phyloP scores from a whole-genome alignment of 2,888 invertebrate species.

The Heliconius erato region DNA sequence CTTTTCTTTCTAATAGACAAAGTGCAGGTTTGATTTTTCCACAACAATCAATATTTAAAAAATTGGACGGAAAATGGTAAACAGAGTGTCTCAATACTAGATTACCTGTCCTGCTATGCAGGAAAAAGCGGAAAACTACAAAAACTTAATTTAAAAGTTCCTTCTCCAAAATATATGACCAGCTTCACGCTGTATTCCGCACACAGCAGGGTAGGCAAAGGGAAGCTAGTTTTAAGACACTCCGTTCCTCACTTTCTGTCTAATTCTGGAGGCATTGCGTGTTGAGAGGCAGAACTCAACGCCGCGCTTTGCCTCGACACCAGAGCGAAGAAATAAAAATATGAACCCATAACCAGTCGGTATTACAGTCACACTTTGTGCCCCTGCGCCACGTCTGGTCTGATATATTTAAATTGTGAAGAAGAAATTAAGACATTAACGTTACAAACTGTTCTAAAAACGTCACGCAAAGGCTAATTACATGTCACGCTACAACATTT shows the following conservation, averaged over 20 bases:
- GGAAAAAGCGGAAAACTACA: not conserved
- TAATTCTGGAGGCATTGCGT: too few species aligned
- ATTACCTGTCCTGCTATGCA: not conserved
- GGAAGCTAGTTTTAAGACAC: too few species aligned
- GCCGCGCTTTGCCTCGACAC: too few species aligned
- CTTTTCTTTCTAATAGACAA: not conserved
- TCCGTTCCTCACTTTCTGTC: too few species aligned
- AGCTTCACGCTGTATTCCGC: too few species aligned
- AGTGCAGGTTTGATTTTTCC: not conserved
- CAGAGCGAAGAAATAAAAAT: too few species aligned
- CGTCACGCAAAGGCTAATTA: slow-evolving; percentile 22
- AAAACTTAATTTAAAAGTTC: not conserved
- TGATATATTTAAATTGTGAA: not conserved
- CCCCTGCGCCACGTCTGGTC: too few species aligned
- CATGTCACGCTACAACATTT: slow-evolving; percentile 8
- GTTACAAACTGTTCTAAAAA: not conserved
- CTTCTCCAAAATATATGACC: too few species aligned
- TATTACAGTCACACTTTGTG: too few species aligned
- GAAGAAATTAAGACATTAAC: not conserved
- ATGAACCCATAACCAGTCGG: too few species aligned
- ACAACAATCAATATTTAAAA: not conserved
- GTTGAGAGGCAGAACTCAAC: too few species aligned
- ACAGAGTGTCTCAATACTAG: not conserved
- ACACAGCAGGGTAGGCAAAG: too few species aligned
- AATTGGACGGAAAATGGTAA: not conserved